Evolutionary conservation across 2,888 invertebrate genomes (phyloP).

Genomic region (Drosophila acutilabella): DNA sequence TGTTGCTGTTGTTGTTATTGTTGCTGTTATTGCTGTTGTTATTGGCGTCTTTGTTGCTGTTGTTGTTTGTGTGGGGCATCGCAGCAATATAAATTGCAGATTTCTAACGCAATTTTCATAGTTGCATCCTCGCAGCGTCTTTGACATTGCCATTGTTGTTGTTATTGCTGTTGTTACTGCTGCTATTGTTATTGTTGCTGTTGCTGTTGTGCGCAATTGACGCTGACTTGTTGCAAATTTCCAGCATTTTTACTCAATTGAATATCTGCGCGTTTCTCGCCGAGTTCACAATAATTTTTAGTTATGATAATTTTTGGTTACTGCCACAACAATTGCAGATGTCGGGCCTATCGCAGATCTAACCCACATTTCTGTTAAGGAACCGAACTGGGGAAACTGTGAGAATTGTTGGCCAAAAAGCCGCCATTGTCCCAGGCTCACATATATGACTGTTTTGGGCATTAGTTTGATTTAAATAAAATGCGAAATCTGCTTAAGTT

Average conservation of each 20-base stretch:
- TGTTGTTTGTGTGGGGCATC: conserved; percentile 60
- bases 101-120: conserved; percentile 82
- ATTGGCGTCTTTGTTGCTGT: conserved; percentile 17
- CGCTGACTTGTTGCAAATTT: conserved; percentile 80
- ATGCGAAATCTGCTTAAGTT: neutral
- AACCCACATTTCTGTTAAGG: conserved; percentile 51
- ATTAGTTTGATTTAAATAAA: conserved; percentile 1
- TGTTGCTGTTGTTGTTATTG: conserved; percentile 17
- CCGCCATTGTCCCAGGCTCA: neutral
- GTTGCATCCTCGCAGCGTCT: conserved; percentile 69
- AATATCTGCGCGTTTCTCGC: conserved; percentile 57
- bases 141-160: conserved; percentile 78
- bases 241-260: conserved; percentile 69
- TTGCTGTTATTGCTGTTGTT: conserved; percentile 28
- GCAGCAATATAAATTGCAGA: conserved; percentile 82
- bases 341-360: conserved; percentile 54
- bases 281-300: conserved; percentile 72
- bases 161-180: conserved; percentile 53
- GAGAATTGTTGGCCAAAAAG: conserved; percentile 8
- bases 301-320: conserved; percentile 77
- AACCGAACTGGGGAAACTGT: conserved; percentile 10
- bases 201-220: conserved; percentile 61
- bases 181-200: conserved; percentile 16
- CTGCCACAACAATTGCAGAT: conserved; percentile 60
- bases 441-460: neutral